Evolutionary conservation across 2,797 vertebrate genomes (phyloP), one percentile per base, ranked within the genome.

Genomic region (Myiotriccus ornatus): DNA sequence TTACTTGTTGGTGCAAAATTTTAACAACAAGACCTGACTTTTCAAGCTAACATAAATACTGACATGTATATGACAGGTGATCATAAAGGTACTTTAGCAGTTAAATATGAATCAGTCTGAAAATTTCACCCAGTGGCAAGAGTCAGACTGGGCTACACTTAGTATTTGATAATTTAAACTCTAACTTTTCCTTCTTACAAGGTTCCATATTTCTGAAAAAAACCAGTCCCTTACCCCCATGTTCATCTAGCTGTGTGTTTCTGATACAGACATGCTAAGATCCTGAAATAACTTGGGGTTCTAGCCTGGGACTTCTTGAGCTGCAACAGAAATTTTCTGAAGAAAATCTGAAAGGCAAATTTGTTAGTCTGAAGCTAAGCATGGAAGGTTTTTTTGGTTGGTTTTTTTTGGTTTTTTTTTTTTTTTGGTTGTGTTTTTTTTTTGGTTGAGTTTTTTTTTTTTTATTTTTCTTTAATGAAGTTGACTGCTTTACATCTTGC

Each of bases 381-480:
- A 64, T 73, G 82, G 1, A 9, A 5, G 34, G 6, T 5, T 19
- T 16, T 28, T 28, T 17, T 50, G 9, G 49, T 28, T 50, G 49
- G 16, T 16, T 15, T 46, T 46, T 46, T 44, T 44, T 19, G 11
- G 27, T 9, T 70, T 41, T 85, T 84, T 77, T 94, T 95, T 39
- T 39, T 44, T 20, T 21, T 21, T 44, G 19, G n/a, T n/a, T n/a
- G n/a, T n/a, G 43, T 44, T 44, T 44, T 44, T 15, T 41, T 41
- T 46, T 21, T 20, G 28, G 41, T 44, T 49, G 24, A 4, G 13
- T 47, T 27, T 24, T 56, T 30, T 4, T 14, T 14, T 70, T 43
- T 85, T 84, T 77, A 92, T 95, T 35, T 85, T 84, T 77, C 92
- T 95, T 84, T 52, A 57, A 89, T 78, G 52, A 92, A 94, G 85